Conservation (phyloP, 2,888 invertebrate species). For the Cryptocephalus moraei region DNA sequence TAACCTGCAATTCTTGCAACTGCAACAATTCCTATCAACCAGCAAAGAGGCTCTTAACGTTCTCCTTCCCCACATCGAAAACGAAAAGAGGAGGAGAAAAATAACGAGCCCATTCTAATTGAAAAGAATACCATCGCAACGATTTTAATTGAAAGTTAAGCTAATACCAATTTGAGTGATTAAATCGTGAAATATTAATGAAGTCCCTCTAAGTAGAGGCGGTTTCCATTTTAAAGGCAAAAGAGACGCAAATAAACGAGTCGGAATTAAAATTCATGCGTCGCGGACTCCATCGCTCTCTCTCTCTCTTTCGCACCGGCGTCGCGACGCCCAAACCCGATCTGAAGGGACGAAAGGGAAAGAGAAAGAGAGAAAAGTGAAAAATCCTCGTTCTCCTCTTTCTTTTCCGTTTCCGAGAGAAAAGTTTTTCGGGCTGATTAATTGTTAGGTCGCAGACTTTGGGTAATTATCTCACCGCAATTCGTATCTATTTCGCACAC, state of each 20-base stretch:
- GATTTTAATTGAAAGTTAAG: conserved; percentile 18
- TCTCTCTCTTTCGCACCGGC: neutral
- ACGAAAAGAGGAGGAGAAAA: conserved; percentile 15
- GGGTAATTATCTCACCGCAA: too few relatives aligned
- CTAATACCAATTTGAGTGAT: conserved; percentile 23
- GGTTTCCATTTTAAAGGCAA: conserved; percentile 22
- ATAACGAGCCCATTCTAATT: conserved; percentile 11
- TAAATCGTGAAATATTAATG: conserved; percentile 24
- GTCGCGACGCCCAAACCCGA: neutral
- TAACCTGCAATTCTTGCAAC: too few relatives aligned
- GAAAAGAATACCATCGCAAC: conserved; percentile 14
- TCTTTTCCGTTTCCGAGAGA: too few relatives aligned
- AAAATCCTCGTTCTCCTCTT: too few relatives aligned
- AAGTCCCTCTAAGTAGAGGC: conserved; percentile 19
- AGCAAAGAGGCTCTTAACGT: too few relatives aligned
- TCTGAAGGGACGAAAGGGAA: too few relatives aligned
- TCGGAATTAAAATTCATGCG: conserved; percentile 30
- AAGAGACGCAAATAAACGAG: conserved; percentile 21
- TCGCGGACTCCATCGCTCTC: conserved; percentile 9
- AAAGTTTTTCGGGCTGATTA: too few relatives aligned
- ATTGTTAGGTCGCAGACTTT: too few relatives aligned
- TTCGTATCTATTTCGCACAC: too few relatives aligned
- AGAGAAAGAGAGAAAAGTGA: too few relatives aligned
- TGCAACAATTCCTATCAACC: too few relatives aligned
- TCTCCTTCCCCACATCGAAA: too few relatives aligned